Percentiles rank a stretch among this genome's conserved stretches.
Evolutionary conservation across 2,113 vertebrate species (phyloP).

Genomic region (Corydoras sp.): DNA sequence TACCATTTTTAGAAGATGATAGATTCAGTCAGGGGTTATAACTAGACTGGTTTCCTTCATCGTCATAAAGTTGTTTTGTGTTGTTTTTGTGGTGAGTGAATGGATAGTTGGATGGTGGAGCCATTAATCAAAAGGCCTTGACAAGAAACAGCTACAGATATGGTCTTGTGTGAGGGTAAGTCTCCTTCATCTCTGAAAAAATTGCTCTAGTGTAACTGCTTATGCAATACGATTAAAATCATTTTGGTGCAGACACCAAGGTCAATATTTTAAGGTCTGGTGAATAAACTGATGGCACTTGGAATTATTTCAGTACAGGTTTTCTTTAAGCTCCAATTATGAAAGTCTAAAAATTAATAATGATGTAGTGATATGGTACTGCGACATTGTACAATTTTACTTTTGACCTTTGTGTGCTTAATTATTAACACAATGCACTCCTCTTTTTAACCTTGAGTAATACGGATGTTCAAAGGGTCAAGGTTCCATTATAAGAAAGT

Average conservation of each 20-base stretch:
- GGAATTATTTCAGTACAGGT: constrained; percentile 19
- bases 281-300: constrained; percentile 21
- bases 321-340: constrained; percentile 5
- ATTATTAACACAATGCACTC: constrained; percentile 7
- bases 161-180: constrained; percentile 8
- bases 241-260: constrained; percentile 1
- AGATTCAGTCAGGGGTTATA: constrained; percentile 13
- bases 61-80: constrained; percentile 1
- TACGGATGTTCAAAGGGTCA: not conserved
- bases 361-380: not conserved
- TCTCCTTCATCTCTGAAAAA: not conserved
- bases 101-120: constrained; percentile 2
- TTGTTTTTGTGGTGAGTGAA: not conserved
- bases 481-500: not conserved
- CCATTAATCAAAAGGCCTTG: constrained; percentile 14
- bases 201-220: not conserved
- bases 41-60: constrained; percentile 3
- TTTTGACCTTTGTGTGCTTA: constrained; percentile 19
- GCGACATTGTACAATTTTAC: not conserved
- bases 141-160: constrained; percentile 17
- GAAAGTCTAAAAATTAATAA: not conserved
- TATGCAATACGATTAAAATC: constrained; percentile 26
- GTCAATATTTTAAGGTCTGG: constrained; percentile 13
- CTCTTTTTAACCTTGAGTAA: constrained; percentile 13
- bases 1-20: constrained; percentile 14